phyloP scores from a whole-genome alignment of 2,113 vertebrate species.

The Petromus typicus region DNA sequence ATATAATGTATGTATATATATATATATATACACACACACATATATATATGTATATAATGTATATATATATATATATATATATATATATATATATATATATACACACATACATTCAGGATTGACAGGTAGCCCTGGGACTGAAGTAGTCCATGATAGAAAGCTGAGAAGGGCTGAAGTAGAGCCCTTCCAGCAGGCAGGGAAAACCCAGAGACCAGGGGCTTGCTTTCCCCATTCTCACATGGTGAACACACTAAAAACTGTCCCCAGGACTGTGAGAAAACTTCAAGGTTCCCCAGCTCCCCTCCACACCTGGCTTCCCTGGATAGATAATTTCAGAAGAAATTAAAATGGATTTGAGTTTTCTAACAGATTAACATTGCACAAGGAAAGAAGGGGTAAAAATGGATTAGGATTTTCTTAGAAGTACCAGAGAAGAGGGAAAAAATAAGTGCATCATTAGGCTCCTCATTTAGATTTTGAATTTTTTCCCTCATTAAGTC shows the following conservation, averaged over 20 bases:
- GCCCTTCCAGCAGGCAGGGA: neutral
- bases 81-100: too few species aligned
- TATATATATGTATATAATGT: too few species aligned
- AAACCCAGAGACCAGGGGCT: neutral
- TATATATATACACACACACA: too few species aligned
- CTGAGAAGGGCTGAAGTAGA: neutral
- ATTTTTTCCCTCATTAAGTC: too few species aligned
- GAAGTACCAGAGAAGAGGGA: neutral
- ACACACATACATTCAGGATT: neutral
- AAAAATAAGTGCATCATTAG: neutral
- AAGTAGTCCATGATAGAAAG: neutral
- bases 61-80: too few species aligned
- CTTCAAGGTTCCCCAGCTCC: neutral
- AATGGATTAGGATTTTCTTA: neutral
- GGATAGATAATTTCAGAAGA: neutral
- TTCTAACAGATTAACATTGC: neutral
- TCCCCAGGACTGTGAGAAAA: neutral
- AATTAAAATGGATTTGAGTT: neutral
- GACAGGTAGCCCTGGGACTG: neutral
- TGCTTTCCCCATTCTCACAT: neutral
- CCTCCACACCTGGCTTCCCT: neutral
- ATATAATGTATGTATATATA: too few species aligned
- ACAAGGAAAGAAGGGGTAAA: neutral
- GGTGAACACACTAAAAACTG: neutral
- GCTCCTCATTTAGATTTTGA: too few species aligned